phyloP scores from a whole-genome alignment of 2,888 invertebrate genomes.

The Yponomeuta sedellus region DNA sequence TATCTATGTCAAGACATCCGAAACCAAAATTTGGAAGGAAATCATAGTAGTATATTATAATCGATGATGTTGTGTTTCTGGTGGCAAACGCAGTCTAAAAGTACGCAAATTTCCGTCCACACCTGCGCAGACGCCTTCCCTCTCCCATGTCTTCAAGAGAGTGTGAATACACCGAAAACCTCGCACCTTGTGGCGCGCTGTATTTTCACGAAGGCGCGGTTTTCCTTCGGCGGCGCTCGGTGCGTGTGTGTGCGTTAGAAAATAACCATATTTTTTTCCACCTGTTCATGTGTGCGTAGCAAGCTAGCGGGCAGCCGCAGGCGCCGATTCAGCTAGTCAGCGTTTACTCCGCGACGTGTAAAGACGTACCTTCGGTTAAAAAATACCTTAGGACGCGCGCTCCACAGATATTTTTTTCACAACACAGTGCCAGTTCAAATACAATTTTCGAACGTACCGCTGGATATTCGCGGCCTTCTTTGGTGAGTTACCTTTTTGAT shows the following conservation, averaged over 20 bases:
- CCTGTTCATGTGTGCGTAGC: conserved; percentile 1
- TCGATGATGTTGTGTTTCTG: too few species aligned
- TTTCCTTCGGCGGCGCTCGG: conserved; percentile 33
- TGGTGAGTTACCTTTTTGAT: conserved; percentile 36
- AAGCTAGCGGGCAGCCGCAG: conserved; percentile 34
- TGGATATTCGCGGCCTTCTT: conserved; percentile 50
- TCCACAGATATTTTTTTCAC: conserved; percentile 26
- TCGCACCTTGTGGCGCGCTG: conserved; percentile 35
- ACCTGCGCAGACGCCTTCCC: too few species aligned
- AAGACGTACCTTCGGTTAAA: conserved; percentile 33
- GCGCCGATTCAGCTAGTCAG: conserved; percentile 63
- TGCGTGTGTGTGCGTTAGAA: conserved; percentile 42
- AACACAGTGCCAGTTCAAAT: conserved; percentile 53
- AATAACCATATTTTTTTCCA: conserved; percentile 28
- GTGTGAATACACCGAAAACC: too few species aligned
- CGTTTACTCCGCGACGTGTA: conserved; percentile 33
- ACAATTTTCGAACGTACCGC: conserved; percentile 51
- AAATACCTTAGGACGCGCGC: conserved; percentile 19
- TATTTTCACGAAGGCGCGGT: conserved; percentile 59
- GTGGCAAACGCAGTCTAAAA: too few species aligned
- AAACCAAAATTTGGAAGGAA: too few species aligned
- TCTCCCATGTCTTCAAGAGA: too few species aligned
- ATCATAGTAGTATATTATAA: too few species aligned
- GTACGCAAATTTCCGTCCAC: too few species aligned
- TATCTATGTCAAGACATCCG: too few species aligned